These are phyloP conservation scores for Lepidurus couesii DNA, from an alignment of 1,140 invertebrate species.

Conservation along the genomic window DNA sequence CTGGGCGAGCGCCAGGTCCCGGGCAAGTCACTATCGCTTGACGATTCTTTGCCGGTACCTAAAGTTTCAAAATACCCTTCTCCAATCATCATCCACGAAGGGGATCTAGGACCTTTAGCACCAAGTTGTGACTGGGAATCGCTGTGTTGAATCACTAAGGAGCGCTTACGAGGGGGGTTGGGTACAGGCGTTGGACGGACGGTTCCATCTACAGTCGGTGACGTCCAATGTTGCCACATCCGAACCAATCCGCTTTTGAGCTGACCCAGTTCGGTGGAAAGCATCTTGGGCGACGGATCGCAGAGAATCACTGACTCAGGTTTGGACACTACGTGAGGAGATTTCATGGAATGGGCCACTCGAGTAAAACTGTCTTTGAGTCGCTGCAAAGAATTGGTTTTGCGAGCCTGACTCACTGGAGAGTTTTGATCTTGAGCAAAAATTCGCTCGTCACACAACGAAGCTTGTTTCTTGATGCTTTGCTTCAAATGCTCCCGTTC, in stretches of 20 bases:
- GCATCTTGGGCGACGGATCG: background rate
- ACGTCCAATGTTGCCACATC: background rate
- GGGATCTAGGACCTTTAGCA: constrained; percentile 6
- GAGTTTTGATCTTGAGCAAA: constrained; percentile 53
- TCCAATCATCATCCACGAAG: background rate
- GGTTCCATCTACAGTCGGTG: background rate
- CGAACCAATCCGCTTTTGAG: constrained; percentile 18
- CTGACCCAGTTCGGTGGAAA: background rate
- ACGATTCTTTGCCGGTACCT: constrained; percentile 11
- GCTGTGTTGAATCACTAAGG: background rate
- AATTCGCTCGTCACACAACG: constrained; percentile 77
- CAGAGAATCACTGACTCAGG: background rate
- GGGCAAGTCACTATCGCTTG: constrained; percentile 24
- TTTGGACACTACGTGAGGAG: background rate
- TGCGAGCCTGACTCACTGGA: background rate
- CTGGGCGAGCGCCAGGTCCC: constrained; percentile 28
- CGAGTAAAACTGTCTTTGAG: constrained; percentile 26
- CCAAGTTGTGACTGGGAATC: background rate
- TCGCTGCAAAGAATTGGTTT: constrained; percentile 26
- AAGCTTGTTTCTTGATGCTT: constrained; percentile 82
- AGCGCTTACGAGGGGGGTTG: background rate
- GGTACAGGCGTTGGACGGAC: background rate
- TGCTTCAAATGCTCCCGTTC: constrained; percentile 76
- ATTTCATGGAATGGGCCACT: constrained; percentile 25
- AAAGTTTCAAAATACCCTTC: constrained; percentile 4